Evolutionary conservation across 2,113 vertebrate genomes (phyloP).

Genomic region (Perca fluviatilis): DNA sequence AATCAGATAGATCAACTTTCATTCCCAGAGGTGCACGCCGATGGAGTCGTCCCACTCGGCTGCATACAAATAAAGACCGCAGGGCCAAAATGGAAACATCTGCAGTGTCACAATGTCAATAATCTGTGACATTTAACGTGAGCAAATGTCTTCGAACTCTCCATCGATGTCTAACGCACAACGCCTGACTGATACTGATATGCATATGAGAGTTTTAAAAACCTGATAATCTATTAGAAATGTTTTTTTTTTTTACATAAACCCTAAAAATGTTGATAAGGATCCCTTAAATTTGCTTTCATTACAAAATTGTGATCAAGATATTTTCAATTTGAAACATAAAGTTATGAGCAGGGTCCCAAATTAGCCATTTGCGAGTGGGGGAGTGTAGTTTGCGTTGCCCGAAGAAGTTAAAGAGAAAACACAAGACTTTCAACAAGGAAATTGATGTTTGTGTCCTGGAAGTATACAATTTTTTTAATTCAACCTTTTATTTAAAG

Average conservation of each 20-base stretch:
- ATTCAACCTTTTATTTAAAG: too few relatives aligned
- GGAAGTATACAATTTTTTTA: too few relatives aligned
- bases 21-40: slow-evolving; percentile 23
- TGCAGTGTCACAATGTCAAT: slow-evolving; percentile 14
- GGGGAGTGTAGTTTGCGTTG: too few relatives aligned
- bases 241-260: not conserved
- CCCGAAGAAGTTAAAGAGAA: too few relatives aligned
- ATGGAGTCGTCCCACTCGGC: slow-evolving; percentile 27
- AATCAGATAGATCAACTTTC: slow-evolving; percentile 51
- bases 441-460: too few relatives aligned
- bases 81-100: slow-evolving; percentile 10
- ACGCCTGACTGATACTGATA: not conserved
- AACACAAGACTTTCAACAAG: too few relatives aligned
- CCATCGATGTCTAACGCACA: not conserved
- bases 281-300: not conserved
- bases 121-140: slow-evolving; percentile 7
- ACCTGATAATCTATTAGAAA: not conserved
- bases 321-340: not conserved
- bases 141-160: slow-evolving; percentile 11
- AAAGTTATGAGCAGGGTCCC: too few relatives aligned
- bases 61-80: slow-evolving; percentile 11
- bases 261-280: not conserved
- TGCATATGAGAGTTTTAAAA: not conserved
- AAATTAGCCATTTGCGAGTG: too few relatives aligned
- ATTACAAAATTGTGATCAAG: not conserved